Evolutionary conservation across 2,797 vertebrate genomes (phyloP).

Genomic region (Linurgus olivaceus): DNA sequence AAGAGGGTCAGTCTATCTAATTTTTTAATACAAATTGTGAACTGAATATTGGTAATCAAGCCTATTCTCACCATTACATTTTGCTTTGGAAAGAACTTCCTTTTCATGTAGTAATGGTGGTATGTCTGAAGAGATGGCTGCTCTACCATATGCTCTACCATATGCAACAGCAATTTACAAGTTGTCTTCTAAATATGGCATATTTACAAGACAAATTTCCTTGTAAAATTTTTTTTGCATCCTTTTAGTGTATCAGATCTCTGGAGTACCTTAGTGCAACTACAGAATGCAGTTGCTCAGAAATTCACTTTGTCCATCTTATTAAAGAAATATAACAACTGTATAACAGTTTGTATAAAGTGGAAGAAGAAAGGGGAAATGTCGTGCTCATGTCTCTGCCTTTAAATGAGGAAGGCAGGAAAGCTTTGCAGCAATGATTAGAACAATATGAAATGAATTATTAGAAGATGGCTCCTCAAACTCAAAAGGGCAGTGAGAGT

Average conservation of each 20-base stretch:
- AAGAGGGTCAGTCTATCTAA: not conserved
- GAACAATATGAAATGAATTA: not conserved
- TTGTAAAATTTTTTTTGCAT: not conserved
- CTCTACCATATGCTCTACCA: not conserved
- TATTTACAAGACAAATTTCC: not conserved
- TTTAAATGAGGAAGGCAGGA: not conserved
- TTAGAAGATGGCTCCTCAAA: not conserved
- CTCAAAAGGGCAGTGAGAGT: not conserved
- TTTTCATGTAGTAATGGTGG: not conserved
- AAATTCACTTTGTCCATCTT: not conserved
- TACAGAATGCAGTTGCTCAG: not conserved
- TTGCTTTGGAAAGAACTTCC: not conserved
- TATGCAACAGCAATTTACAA: not conserved
- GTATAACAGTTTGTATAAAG: not conserved
- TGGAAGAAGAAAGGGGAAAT: not conserved
- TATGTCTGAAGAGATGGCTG: not conserved
- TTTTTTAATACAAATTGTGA: not conserved
- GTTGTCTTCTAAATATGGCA: not conserved
- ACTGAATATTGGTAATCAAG: not conserved
- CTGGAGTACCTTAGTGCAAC: not conserved
- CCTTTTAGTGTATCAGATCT: not conserved
- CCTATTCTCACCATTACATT: not conserved
- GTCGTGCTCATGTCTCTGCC: not conserved
- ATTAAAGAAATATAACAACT: not conserved
- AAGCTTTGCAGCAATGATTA: not conserved